Evolutionary conservation across 1,140 invertebrate genomes (phyloP).

Genomic region (Temnothorax nylanderi): DNA sequence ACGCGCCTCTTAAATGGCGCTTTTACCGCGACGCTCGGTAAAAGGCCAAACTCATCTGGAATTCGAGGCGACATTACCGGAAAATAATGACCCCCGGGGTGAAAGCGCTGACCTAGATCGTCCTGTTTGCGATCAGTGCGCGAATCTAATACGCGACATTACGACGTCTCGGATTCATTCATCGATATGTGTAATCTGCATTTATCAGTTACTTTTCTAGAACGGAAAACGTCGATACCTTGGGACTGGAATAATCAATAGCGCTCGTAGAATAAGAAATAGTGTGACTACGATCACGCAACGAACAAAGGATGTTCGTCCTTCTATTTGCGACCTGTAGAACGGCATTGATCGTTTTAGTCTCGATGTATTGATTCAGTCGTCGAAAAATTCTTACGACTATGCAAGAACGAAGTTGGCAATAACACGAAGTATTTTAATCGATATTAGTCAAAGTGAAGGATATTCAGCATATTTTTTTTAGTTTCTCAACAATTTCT

Average conservation of each 20-base stretch:
- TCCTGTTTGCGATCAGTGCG: slow-evolving; percentile 3
- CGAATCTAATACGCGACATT: slow-evolving; percentile 35
- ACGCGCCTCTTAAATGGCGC: slow-evolving; percentile 50
- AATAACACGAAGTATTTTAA: background rate
- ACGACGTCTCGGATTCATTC: background rate
- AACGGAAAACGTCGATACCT: background rate
- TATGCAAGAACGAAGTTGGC: background rate
- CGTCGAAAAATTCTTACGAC: slow-evolving; percentile 2
- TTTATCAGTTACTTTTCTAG: background rate
- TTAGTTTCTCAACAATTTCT: background rate
- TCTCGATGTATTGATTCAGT: background rate
- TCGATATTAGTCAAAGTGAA: slow-evolving; percentile 8
- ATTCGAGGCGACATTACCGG: slow-evolving; percentile 57
- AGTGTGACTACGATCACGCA: background rate
- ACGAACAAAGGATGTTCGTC: background rate
- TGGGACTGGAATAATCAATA: slow-evolving; percentile 2
- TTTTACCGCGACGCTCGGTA: slow-evolving; percentile 49
- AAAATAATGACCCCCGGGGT: slow-evolving; percentile 53
- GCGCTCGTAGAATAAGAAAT: background rate
- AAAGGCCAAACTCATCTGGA: slow-evolving; percentile 54
- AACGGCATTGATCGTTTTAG: background rate
- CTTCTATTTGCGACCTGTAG: background rate
- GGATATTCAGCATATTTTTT: background rate
- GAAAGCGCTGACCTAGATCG: slow-evolving; percentile 55
- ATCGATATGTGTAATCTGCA: background rate